Evolutionary conservation across 2,797 vertebrate genomes (phyloP), one percentile per base, ranked within the genome.

Genomic region (Rhodeus uyekii): DNA sequence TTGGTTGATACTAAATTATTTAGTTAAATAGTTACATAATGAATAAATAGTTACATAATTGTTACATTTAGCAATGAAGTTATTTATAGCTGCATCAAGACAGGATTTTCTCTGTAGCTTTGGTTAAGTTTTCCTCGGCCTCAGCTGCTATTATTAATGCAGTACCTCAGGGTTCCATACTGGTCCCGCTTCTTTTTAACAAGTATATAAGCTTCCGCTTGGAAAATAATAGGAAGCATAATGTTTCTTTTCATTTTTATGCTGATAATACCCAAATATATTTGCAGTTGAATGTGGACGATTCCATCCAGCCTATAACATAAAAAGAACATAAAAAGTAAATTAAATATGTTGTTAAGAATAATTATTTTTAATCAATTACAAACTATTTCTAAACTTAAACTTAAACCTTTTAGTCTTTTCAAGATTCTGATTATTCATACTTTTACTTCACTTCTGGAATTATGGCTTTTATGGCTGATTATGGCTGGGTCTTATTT

Each of bases 401-500:
- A 48, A 18, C 18, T 48, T 2, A 18, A 18, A 48, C 6, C 18
- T 48, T 19, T 8, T 19, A 2, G 1, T 22, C 19, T 50, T 50
- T 22, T 50, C 48, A 8, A n/a, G n/a, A n/a, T 50, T 19, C 48
- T 8, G 46, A 50, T 50, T 50, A 50, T 50, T 50, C 19, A 8
- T 50, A 19, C 7, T 50, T 50, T 22, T 50, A 50, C 19, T 50
- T 19, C 22, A 50, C 1, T 6, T 8, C 18, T 50, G 48, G 48
- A 13, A 67, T 53, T 68, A 67, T 44, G 27, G 10, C 50, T 76
- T n/a, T n/a, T n/a, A n/a, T n/a, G n/a, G n/a, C n/a, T n/a, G 19
- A 67, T 53, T 68, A 67, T 44, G 27, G 10, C 50, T 76, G 72
- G 48, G 36, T 79, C 73, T 58, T 76, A 42, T 82, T 76, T 69